These are phyloP conservation scores for Rapana venosa DNA, from an alignment of 2,888 invertebrate genomes.

Conservation along the genomic window DNA sequence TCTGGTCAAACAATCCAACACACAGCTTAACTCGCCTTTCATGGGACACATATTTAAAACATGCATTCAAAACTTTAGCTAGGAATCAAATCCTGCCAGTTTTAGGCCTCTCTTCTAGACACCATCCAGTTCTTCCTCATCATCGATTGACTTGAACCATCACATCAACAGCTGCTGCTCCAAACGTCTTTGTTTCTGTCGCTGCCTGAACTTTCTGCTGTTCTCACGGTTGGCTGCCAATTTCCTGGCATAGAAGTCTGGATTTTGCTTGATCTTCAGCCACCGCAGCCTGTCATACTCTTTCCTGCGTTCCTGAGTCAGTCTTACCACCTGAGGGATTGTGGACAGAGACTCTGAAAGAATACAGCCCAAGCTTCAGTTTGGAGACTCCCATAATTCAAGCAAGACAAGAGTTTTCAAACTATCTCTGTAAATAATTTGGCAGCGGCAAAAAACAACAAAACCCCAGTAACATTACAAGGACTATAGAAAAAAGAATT, in stretches of 20 bases:
- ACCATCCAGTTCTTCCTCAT: not conserved
- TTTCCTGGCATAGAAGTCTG: not conserved
- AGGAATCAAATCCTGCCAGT: no score
- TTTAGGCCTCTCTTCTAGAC: no score
- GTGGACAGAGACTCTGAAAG: slow-evolving; percentile 12
- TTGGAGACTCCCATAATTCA: not conserved
- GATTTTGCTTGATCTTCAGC: slow-evolving; percentile 24
- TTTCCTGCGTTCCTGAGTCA: not conserved
- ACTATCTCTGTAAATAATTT: no score
- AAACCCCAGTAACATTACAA: no score
- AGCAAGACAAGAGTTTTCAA: no score
- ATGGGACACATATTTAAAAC: no score
- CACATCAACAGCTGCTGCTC: not conserved
- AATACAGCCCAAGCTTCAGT: slow-evolving; percentile 16
- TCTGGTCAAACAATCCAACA: no score
- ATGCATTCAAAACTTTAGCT: no score
- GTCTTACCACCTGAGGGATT: not conserved
- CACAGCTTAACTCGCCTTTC: no score
- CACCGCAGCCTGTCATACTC: slow-evolving; percentile 26
- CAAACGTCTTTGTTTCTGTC: slow-evolving; percentile 14
- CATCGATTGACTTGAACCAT: no score
- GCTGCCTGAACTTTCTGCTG: slow-evolving; percentile 20
- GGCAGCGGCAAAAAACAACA: not conserved
- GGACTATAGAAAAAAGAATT: no score
- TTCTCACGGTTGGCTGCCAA: slow-evolving; percentile 21